A percentile compares a stretch with the other conserved stretches of the same genome.
These are phyloP conservation scores for Drosophila phalerata DNA, from an alignment of 2,888 invertebrate species.

Conservation along the genomic window DNA sequence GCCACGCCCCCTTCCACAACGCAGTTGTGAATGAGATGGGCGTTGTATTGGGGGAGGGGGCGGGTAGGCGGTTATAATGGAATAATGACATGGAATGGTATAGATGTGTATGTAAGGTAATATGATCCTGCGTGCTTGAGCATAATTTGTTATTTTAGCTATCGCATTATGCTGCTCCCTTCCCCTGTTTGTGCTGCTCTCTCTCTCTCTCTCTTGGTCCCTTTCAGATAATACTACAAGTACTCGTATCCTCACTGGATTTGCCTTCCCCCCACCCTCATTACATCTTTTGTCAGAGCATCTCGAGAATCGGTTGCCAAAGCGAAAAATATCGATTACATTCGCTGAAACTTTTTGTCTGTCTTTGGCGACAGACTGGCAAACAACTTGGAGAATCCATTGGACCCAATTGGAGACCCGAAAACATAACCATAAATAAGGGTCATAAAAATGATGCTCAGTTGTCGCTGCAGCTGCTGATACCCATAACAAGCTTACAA, in stretches of 20 bases:
- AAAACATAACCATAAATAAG: conserved; percentile 78
- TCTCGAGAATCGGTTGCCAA: conserved; percentile 11
- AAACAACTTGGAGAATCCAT: neutral
- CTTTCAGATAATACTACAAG: neutral
- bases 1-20: conserved; percentile 32
- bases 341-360: conserved; percentile 68
- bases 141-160: conserved; percentile 77
- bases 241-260: neutral
- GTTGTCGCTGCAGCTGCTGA: conserved; percentile 63
- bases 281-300: conserved; percentile 55
- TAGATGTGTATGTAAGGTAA: conserved; percentile 48
- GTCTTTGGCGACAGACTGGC: conserved; percentile 28
- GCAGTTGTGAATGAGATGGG: conserved; percentile 38
- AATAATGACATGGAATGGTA: conserved; percentile 2
- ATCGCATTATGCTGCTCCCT: conserved; percentile 56
- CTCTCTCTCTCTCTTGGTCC: neutral
- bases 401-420: conserved; percentile 38
- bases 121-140: conserved; percentile 74
- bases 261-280: neutral
- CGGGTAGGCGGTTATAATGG: conserved; percentile 20
- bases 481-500: conserved; percentile 16
- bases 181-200: neutral
- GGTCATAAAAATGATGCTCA: conserved; percentile 79
- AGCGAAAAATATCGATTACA: conserved; percentile 76
- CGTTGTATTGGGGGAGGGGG: conserved; percentile 15